phyloP scores from a whole-genome alignment of 1,140 invertebrate species.

The Polypedilum vanderplanki region DNA sequence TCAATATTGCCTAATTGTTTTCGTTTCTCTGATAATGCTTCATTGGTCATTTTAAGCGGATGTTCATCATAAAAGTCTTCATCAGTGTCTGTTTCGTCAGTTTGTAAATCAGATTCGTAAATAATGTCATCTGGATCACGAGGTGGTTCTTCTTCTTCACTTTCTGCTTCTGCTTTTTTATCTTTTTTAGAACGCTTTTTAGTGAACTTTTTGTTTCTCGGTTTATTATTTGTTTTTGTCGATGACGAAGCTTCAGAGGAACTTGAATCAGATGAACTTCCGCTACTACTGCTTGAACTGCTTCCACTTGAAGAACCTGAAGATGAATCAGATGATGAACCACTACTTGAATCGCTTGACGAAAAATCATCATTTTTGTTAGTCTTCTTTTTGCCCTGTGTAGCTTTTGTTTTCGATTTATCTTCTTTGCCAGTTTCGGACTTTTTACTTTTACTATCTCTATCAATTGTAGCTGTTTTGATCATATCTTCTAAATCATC shows the following conservation, averaged over 20 bases:
- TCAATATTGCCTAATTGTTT: conserved; percentile 60
- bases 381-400: conserved; percentile 35
- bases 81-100: conserved; percentile 73
- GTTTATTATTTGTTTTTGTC: conserved; percentile 43
- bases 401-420: conserved; percentile 31
- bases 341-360: conserved; percentile 64
- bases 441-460: conserved; percentile 30
- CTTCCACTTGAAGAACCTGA: conserved; percentile 71
- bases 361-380: conserved; percentile 43
- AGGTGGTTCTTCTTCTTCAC: not conserved
- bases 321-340: conserved; percentile 48
- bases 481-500: conserved; percentile 1
- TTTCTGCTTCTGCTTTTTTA: conserved; percentile 14
- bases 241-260: conserved; percentile 59
- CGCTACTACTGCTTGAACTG: conserved; percentile 65
- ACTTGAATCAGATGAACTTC: conserved; percentile 57
- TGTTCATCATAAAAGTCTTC: conserved; percentile 80
- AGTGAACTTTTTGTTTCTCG: conserved; percentile 35
- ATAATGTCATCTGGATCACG: conserved; percentile 40
- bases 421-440: not conserved
- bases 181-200: conserved; percentile 33
- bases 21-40: conserved; percentile 63
- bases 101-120: conserved; percentile 72
- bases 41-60: conserved; percentile 62
- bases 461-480: conserved; percentile 27